Evolutionary conservation across 2,113 vertebrate genomes (phyloP).

Genomic region (Desmodus rotundus): DNA sequence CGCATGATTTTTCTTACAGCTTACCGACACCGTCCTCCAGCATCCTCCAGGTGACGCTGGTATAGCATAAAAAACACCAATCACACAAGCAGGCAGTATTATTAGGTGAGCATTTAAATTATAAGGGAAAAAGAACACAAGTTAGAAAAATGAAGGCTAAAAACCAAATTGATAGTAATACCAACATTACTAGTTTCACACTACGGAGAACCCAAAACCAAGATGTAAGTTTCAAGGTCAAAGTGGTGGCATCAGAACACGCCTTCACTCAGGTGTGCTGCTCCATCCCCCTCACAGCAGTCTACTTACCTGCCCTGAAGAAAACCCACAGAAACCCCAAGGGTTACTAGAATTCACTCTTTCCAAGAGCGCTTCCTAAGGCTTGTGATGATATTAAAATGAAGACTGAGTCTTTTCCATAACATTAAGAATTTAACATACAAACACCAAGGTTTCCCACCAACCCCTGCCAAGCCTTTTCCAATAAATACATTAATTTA

Average conservation of each 20-base stretch:
- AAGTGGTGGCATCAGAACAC: neutral
- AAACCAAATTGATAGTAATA: neutral
- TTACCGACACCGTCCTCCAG: slow-evolving; percentile 50
- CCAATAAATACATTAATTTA: slow-evolving; percentile 1
- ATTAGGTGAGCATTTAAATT: slow-evolving; percentile 13
- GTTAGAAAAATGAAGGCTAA: neutral
- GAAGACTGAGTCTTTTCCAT: neutral
- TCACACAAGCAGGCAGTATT: neutral
- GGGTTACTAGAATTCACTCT: neutral
- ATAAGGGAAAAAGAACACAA: slow-evolving; percentile 25
- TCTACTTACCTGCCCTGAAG: slow-evolving; percentile 44
- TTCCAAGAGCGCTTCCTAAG: neutral
- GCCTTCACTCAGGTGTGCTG: neutral
- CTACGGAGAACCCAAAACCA: neutral
- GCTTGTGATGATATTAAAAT: neutral
- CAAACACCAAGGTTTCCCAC: neutral
- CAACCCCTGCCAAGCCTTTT: neutral
- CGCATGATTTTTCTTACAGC: neutral
- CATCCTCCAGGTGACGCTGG: slow-evolving; percentile 56
- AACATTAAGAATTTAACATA: slow-evolving; percentile 14
- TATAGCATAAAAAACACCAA: neutral
- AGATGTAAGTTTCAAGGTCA: neutral
- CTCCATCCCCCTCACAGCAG: neutral
- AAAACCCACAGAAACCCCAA: slow-evolving; percentile 1
- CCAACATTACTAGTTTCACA: neutral